Conservation (phyloP, 2,888 invertebrate genomes). For the Resseliella maxima region DNA sequence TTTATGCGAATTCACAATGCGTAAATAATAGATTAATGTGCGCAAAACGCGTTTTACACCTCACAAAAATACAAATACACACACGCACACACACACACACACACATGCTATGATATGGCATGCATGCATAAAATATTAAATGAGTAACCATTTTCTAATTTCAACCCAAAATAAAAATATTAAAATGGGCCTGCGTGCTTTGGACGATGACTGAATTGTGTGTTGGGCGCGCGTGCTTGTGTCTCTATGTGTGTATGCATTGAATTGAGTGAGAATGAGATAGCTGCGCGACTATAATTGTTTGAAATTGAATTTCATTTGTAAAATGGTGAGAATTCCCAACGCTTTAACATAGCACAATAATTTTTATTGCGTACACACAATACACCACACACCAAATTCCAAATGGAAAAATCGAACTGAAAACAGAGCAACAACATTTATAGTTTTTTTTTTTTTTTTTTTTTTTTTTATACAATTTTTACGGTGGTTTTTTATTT, state of each 20-base stretch:
- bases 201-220: background rate
- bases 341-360: background rate
- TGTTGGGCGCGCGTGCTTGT: background rate
- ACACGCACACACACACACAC: too few relatives aligned
- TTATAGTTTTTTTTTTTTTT: background rate
- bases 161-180: conserved; percentile 19
- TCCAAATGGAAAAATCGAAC: conserved; percentile 15
- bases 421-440: conserved; percentile 32
- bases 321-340: conserved; percentile 42
- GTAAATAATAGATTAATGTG: background rate
- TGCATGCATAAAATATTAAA: background rate
- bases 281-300: background rate
- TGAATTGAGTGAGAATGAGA: background rate
- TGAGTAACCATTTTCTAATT: background rate
- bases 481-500: background rate
- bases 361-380: conserved; percentile 53
- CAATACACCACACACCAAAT: conserved; percentile 39
- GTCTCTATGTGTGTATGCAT: background rate
- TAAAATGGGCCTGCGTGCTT: conserved; percentile 3
- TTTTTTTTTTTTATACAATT: background rate
- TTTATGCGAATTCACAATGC: background rate
- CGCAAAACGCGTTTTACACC: background rate
- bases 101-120: background rate
- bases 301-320: conserved; percentile 9
- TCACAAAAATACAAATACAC: background rate